These are phyloP conservation scores for Steinernema khuongi DNA, from an alignment of 1,140 invertebrate genomes.

Conservation along the genomic window DNA sequence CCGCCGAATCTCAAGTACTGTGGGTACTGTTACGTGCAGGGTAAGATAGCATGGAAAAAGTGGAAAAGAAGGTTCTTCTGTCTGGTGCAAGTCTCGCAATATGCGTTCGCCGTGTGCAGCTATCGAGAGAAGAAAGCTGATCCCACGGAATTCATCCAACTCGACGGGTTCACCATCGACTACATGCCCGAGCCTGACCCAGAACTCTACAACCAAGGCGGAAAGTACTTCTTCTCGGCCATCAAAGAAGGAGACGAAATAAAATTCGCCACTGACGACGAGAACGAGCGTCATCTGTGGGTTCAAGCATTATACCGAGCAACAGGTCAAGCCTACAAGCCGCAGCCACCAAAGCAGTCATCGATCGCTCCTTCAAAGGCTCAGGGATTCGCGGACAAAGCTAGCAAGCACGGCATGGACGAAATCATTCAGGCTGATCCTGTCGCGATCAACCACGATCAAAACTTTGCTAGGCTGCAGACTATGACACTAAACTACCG, in stretches of 20 bases:
- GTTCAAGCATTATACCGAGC: slow-evolving; percentile 95
- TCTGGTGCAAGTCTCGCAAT: slow-evolving; percentile 95
- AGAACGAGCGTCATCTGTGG: slow-evolving; percentile 96
- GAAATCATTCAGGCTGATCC: slow-evolving; percentile 92
- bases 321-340: slow-evolving; percentile 96
- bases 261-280: slow-evolving; percentile 91
- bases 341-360: slow-evolving; percentile 74
- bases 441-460: slow-evolving; percentile 88
- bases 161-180: slow-evolving; percentile 97
- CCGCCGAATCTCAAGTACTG: slow-evolving; percentile 98
- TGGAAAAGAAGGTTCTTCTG: slow-evolving; percentile 99
- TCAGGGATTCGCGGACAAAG: slow-evolving; percentile 71
- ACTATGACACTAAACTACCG: slow-evolving; percentile 87
- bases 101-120: slow-evolving; percentile 98
- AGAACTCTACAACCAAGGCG: slow-evolving; percentile 72
- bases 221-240: slow-evolving; percentile 92
- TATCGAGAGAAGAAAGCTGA: slow-evolving; percentile 99
- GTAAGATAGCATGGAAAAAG: slow-evolving; percentile 97
- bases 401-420: slow-evolving; percentile 96
- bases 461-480: slow-evolving; percentile 83
- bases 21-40: slow-evolving; percentile 83
- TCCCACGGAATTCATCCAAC: slow-evolving; percentile 97
- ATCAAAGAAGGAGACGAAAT: slow-evolving; percentile 96
- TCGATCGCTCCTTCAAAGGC: slow-evolving; percentile 45
- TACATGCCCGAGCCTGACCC: slow-evolving; percentile 85